Evolutionary conservation across 2,888 invertebrate genomes (phyloP).

Genomic region (Phlogophora meticulosa): DNA sequence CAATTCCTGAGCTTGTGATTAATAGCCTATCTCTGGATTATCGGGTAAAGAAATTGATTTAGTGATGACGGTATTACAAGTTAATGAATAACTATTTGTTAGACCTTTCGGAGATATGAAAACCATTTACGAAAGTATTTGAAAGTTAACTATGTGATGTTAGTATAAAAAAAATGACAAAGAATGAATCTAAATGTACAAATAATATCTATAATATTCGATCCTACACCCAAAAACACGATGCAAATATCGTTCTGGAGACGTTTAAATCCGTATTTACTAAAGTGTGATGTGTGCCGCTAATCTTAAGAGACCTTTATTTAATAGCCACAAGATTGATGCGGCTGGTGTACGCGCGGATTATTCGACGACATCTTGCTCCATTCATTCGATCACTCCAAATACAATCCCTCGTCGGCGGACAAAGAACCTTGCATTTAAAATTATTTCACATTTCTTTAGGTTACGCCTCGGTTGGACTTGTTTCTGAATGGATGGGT

Average conservation of each 20-base stretch:
- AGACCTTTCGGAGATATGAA: constrained; percentile 41
- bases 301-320: constrained; percentile 65
- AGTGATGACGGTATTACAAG: constrained; percentile 43
- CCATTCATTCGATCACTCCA: constrained; percentile 63
- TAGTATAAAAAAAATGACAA: background rate
- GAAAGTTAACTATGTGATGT: constrained; percentile 1
- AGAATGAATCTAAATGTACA: background rate
- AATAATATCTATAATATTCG: background rate
- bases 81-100: constrained; percentile 52
- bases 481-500: constrained; percentile 50
- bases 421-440: constrained; percentile 47
- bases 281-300: constrained; percentile 47
- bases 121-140: constrained; percentile 30
- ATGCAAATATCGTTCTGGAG: constrained; percentile 14
- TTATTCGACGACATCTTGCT: constrained; percentile 65
- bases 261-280: constrained; percentile 31
- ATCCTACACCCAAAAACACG: background rate
- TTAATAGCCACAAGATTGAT: constrained; percentile 70
- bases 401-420: constrained; percentile 33
- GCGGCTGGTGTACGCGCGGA: constrained; percentile 57
- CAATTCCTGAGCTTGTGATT: constrained; percentile 61
- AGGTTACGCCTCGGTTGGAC: constrained; percentile 47
- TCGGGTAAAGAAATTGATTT: constrained; percentile 47
- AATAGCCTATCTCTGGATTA: constrained; percentile 53
- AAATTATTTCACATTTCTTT: constrained; percentile 61